Conservation (phyloP, 2,113 vertebrate genomes). For the Caracal caracal region DNA sequence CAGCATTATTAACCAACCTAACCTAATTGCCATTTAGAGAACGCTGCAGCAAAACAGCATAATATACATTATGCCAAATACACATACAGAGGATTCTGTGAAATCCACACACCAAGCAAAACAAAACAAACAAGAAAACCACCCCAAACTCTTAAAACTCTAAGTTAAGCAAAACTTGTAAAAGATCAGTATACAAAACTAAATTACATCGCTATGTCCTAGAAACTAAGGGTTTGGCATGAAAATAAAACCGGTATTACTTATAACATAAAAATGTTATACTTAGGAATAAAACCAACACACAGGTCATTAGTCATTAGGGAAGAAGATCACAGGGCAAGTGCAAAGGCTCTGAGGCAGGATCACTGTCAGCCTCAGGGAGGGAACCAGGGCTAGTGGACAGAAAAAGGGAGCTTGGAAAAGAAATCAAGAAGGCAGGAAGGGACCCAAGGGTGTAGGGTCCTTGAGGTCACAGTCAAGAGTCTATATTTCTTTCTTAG, state of each 20-base stretch:
- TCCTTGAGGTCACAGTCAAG: not conserved
- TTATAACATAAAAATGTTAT: not conserved
- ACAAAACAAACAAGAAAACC: not conserved
- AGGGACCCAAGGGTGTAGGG: not conserved
- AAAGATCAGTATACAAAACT: not conserved
- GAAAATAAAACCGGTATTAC: not conserved
- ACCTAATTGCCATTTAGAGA: not conserved
- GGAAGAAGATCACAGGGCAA: not conserved
- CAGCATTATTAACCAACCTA: conserved; percentile 3
- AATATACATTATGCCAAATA: not conserved
- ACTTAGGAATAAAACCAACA: not conserved
- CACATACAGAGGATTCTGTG: not conserved
- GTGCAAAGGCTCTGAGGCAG: not conserved
- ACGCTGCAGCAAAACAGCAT: not conserved
- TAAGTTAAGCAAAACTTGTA: not conserved
- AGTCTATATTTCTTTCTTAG: not conserved
- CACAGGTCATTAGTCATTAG: not conserved
- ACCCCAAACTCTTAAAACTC: not conserved
- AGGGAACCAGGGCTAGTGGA: not conserved
- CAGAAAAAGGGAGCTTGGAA: fast-evolving
- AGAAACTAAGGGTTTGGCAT: not conserved
- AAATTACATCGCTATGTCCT: not conserved
- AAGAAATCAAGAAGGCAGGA: not conserved
- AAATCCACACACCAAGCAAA: not conserved
- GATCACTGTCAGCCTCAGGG: fast-evolving